phyloP scores from a whole-genome alignment of 2,888 invertebrate species.

The Lapara coniferarum region DNA sequence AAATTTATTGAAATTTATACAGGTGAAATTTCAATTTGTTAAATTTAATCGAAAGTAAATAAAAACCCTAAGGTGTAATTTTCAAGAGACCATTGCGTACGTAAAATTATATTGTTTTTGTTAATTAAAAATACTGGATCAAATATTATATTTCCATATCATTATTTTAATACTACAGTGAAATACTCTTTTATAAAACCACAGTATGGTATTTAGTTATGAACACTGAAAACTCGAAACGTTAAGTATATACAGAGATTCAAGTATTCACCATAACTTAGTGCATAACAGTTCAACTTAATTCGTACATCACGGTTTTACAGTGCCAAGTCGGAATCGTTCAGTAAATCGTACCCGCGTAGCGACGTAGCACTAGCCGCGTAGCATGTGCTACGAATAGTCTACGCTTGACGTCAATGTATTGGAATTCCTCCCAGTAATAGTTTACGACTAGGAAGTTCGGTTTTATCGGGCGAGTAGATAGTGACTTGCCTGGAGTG shows the following conservation, averaged over 20 bases:
- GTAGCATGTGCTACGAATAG: conserved; percentile 58
- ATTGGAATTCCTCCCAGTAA: conserved; percentile 40
- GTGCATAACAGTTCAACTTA: conserved; percentile 22
- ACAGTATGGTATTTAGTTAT: no score
- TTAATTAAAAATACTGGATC: no score
- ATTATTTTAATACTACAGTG: no score
- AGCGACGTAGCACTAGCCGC: conserved; percentile 38
- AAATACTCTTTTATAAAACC: not conserved
- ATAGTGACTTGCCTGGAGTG: conserved; percentile 14
- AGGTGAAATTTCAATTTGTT: not conserved
- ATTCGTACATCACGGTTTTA: conserved; percentile 28
- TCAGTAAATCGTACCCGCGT: conserved; percentile 32
- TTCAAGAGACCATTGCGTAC: no score
- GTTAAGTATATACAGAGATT: conserved; percentile 3
- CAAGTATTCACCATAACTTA: conserved; percentile 14
- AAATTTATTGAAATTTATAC: conserved; percentile 21
- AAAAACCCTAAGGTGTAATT: not conserved
- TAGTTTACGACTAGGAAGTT: conserved; percentile 22
- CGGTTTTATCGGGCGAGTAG: conserved; percentile 3
- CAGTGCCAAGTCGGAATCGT: conserved; percentile 25
- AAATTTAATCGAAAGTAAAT: not conserved
- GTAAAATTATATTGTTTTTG: no score
- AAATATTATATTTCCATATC: no score
- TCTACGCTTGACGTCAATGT: conserved; percentile 40
- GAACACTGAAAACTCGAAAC: not conserved